Conservation (phyloP, 2,113 vertebrate species). For the Muntiacus reevesi region DNA sequence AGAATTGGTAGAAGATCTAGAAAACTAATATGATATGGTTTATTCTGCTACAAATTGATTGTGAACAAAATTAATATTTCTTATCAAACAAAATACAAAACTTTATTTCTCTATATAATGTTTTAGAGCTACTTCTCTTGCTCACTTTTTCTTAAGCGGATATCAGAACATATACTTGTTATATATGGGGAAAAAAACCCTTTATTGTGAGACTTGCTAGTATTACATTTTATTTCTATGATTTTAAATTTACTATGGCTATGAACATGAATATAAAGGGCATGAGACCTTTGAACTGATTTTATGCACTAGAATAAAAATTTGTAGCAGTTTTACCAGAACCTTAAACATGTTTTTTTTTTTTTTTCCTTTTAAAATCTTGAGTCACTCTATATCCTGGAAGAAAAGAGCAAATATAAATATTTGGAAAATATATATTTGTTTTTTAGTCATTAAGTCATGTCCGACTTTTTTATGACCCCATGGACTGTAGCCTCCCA, state of each 20-base stretch:
- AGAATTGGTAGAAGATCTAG: not conserved
- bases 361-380: not conserved
- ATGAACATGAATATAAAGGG: not conserved
- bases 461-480: not conserved
- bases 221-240: not conserved
- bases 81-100: not conserved
- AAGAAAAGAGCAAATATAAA: not conserved
- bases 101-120: not conserved
- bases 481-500: not conserved
- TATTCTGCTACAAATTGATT: not conserved
- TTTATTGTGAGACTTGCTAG: not conserved
- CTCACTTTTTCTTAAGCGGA: not conserved
- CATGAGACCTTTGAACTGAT: not conserved
- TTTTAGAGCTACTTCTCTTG: not conserved
- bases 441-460: not conserved
- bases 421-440: not conserved
- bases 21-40: not conserved
- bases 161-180: not conserved
- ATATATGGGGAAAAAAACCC: not conserved
- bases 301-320: not conserved
- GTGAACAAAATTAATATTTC: not conserved
- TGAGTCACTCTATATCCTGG: not conserved
- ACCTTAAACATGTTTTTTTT: not conserved
- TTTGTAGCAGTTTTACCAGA: not conserved
- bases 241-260: not conserved